A percentile compares a stretch with the other conserved stretches of the same genome.
phyloP scores from a whole-genome alignment of 2,113 vertebrate genomes.

The Epinephelus cyanopodus region DNA sequence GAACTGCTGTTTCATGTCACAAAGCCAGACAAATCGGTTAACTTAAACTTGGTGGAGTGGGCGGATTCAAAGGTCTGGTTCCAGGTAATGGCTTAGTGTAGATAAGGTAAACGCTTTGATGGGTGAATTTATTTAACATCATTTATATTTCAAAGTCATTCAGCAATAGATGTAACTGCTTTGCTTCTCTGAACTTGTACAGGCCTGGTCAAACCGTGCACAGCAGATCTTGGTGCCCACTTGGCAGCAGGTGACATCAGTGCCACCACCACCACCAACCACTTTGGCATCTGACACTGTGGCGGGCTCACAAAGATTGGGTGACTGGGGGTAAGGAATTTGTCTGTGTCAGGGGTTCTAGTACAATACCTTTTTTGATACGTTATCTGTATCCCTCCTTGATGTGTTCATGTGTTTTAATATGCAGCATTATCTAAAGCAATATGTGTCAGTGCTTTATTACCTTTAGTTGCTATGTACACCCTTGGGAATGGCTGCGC shows the following conservation, averaged over 20 bases:
- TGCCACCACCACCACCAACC: conserved; percentile 89
- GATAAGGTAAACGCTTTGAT: not conserved
- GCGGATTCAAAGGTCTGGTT: no score
- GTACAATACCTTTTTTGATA: not conserved
- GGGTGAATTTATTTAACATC: not conserved
- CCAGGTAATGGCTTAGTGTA: not conserved
- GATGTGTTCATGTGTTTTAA: not conserved
- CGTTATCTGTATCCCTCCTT: conserved; percentile 1
- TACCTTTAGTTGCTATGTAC: conserved; percentile 24
- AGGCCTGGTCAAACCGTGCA: conserved; percentile 93
- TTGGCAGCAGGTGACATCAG: conserved; percentile 93
- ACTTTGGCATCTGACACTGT: conserved; percentile 92
- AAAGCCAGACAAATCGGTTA: no score
- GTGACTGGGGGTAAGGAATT: conserved; percentile 94
- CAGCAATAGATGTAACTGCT: not conserved
- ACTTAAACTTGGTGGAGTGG: no score
- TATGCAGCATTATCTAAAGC: not conserved
- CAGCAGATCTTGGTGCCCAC: conserved; percentile 96
- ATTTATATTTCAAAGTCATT: not conserved
- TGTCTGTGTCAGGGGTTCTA: conserved; percentile 18
- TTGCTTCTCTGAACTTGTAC: conserved; percentile 47
- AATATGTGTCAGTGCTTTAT: conserved; percentile 5
- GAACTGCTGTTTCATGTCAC: no score
- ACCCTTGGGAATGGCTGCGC: conserved; percentile 27
- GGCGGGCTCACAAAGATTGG: conserved; percentile 93